Evolutionary conservation across 2,113 vertebrate species (phyloP), one percentile per base, ranked within the genome.

Genomic region (Marmota flaviventris): DNA sequence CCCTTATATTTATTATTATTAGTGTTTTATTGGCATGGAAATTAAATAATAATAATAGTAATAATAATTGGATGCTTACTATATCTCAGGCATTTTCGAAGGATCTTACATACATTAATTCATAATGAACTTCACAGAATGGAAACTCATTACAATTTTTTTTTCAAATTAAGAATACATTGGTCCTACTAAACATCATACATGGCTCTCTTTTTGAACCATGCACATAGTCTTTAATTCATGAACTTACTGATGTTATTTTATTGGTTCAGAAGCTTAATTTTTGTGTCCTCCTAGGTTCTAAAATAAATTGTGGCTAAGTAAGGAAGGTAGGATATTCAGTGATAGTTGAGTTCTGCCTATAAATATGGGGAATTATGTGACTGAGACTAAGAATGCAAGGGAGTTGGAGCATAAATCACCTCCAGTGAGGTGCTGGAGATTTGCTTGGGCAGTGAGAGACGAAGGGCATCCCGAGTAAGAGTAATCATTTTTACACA

Each of bases 11-110:
- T 92, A 8, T 87, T 94, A 87, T 65, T 72, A 39, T 96, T 97
- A 96, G n/a, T 37, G 65, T 93, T 85, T 96, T 97, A 92, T 72
- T 92, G 81, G 34, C 85, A 88, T 72, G 48, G 32, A 48, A 93
- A 96, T 88, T 77, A 97, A 96, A 73, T 85, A 85, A 77, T 85
- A 85, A 77, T 88, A 85, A 93, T 93, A 25, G 58, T 61, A 61
- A 93, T 85, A 70, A 81, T 89, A 96, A 85, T 85, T 93, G 65
- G 94, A 86, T 94, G 18, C 20, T 61, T 93, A 89, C 39, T 78
- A 22, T 83, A 29, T 85, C 70, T 37, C 53, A 97, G 77, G 4
- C 13, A 94, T 78, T 96, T 92, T 96, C 67, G 91, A 95, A 95
- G 56, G 42, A 42, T 1, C 2, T 87, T 79, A 51, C 1, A n/a